Evolutionary conservation across 2,113 vertebrate species (phyloP).

Genomic region (Etheostoma spectabile): DNA sequence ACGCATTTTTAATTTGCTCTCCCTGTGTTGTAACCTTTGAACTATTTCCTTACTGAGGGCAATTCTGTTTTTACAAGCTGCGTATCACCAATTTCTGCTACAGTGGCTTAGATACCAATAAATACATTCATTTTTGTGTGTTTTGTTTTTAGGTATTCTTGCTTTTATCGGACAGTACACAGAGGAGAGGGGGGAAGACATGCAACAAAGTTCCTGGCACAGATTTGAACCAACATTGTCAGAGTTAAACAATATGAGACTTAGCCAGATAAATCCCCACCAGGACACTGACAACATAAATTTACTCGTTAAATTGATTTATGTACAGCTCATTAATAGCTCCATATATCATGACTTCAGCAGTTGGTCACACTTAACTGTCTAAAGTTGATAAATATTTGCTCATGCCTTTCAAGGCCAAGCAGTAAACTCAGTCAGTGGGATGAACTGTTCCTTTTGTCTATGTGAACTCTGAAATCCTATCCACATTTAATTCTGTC

Average conservation of each 20-base stretch:
- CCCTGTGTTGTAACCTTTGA: constrained; percentile 14
- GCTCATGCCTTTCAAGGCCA: background rate
- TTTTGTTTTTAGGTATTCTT: background rate
- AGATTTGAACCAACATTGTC: background rate
- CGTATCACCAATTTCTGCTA: background rate
- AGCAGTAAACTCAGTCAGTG: background rate
- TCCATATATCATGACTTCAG: background rate
- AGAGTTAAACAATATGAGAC: background rate
- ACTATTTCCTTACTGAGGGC: background rate
- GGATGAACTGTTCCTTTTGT: constrained; percentile 16
- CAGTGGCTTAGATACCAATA: background rate
- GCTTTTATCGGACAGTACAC: background rate
- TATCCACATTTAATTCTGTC: constrained; percentile 14
- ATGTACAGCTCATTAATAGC: constrained; percentile 8
- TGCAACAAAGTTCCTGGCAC: background rate
- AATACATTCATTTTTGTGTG: background rate
- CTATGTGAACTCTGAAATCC: constrained; percentile 9
- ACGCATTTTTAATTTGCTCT: background rate
- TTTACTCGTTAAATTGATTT: background rate
- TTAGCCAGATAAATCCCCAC: too few species aligned
- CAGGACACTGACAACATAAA: background rate
- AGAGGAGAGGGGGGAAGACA: too few species aligned
- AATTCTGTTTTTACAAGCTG: constrained; percentile 6
- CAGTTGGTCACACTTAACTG: background rate
- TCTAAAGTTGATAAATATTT: constrained; percentile 32